A percentile compares a stretch with the other conserved stretches of the same genome.
These are phyloP conservation scores for Meghimatium bilineatum DNA, from an alignment of 2,888 invertebrate species.

Conservation along the genomic window DNA sequence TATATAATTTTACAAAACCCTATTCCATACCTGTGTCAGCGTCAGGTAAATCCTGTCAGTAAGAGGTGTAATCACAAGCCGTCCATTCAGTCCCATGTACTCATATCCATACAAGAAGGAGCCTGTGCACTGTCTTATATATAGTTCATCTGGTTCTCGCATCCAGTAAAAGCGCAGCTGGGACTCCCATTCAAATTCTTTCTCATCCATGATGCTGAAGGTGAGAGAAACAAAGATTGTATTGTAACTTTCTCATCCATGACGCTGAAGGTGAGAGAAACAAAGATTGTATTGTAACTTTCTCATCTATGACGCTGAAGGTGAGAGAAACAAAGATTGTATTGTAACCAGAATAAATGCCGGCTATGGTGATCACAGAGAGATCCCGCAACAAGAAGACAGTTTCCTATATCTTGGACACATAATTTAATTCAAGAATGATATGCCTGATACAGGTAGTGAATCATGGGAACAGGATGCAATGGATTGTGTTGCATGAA, in stretches of 20 bases:
- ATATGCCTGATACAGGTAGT: too few relatives aligned
- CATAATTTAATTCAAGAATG: too few relatives aligned
- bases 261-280: slow-evolving; percentile 82
- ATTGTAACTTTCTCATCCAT: slow-evolving; percentile 85
- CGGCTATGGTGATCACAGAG: too few relatives aligned
- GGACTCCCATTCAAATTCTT: slow-evolving; percentile 94
- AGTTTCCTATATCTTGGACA: too few relatives aligned
- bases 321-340: too few relatives aligned
- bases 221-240: too few relatives aligned
- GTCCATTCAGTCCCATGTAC: slow-evolving; percentile 93
- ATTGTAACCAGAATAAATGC: too few relatives aligned
- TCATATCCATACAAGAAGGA: slow-evolving; percentile 93
- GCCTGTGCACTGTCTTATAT: slow-evolving; percentile 88
- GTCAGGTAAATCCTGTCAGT: slow-evolving; percentile 94
- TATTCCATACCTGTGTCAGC: slow-evolving; percentile 86
- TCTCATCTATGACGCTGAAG: slow-evolving; percentile 87
- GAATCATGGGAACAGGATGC: too few relatives aligned
- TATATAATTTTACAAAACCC: too few relatives aligned
- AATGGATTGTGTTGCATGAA: too few relatives aligned
- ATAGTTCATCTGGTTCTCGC: slow-evolving; percentile 85
- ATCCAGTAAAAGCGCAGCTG: slow-evolving; percentile 94
- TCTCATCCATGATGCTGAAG: slow-evolving; percentile 87
- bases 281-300: slow-evolving; percentile 77
- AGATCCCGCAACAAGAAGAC: too few relatives aligned
- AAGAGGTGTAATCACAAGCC: slow-evolving; percentile 91